These are phyloP conservation scores for Agriopis aurantiaria DNA, from an alignment of 2,888 invertebrate species.

Conservation along the genomic window DNA sequence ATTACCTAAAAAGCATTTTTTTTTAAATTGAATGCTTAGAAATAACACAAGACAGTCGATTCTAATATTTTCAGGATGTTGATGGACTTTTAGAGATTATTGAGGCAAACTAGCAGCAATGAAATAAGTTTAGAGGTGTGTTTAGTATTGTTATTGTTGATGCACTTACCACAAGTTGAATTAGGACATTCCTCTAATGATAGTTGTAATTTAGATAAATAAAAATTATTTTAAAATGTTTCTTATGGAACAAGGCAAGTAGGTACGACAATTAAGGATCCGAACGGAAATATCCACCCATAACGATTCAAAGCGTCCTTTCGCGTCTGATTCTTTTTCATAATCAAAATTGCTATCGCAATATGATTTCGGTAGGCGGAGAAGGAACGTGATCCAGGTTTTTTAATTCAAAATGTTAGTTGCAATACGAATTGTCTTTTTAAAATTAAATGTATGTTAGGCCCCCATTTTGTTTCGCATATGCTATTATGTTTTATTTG, in stretches of 20 bases:
- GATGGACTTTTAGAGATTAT: too few species aligned
- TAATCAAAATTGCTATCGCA: slow-evolving; percentile 82
- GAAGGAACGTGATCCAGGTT: slow-evolving; percentile 66
- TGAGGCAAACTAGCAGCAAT: too few species aligned
- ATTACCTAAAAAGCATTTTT: too few species aligned
- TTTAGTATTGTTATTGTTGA: too few species aligned
- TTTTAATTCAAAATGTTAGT: slow-evolving; percentile 37
- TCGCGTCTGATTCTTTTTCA: slow-evolving; percentile 50
- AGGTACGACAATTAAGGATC: slow-evolving; percentile 69
- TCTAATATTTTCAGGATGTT: too few species aligned
- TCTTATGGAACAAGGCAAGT: slow-evolving; percentile 55
- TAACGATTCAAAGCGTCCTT: slow-evolving; percentile 70
- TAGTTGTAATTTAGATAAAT: too few species aligned
- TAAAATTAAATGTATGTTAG: slow-evolving; percentile 77
- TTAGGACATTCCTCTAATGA: too few species aligned
- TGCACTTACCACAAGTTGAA: too few species aligned
- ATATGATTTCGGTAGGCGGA: slow-evolving; percentile 75
- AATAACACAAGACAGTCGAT: too few species aligned
- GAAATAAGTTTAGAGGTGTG: too few species aligned
- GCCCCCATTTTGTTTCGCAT: slow-evolving; percentile 66
- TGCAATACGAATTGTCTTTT: slow-evolving; percentile 76
- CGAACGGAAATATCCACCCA: slow-evolving; percentile 80
- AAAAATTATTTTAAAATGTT: too few species aligned
- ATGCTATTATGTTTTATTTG: slow-evolving; percentile 71
- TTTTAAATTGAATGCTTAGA: too few species aligned